These are phyloP conservation scores for Drosophila kambysellisi DNA, from an alignment of 2,888 invertebrate species.

Conservation along the genomic window DNA sequence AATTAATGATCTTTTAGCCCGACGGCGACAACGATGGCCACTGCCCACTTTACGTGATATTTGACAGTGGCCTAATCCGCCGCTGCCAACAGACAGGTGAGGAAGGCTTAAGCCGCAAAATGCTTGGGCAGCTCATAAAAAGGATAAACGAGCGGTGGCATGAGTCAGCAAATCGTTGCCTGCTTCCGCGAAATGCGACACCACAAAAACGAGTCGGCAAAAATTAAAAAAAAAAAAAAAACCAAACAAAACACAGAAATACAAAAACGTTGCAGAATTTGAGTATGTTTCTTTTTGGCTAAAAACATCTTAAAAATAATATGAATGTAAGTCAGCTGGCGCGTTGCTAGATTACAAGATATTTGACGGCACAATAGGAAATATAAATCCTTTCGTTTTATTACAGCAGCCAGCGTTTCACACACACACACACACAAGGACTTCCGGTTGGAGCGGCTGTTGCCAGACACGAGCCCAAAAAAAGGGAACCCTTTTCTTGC, in stretches of 20 bases:
- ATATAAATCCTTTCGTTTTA: conserved; percentile 82
- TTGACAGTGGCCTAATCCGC: conserved; percentile 70
- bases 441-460: conserved; percentile 65
- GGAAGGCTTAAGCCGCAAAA: conserved; percentile 65
- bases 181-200: conserved; percentile 76
- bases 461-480: conserved; percentile 47
- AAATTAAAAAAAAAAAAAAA: conserved; percentile 14
- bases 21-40: conserved; percentile 22
- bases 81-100: conserved; percentile 12
- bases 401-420: conserved; percentile 46
- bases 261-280: conserved; percentile 59
- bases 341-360: conserved; percentile 62
- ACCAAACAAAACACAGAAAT: conserved; percentile 27
- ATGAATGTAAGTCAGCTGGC: conserved; percentile 68
- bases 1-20: conserved; percentile 72
- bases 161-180: conserved; percentile 58
- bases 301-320: conserved; percentile 29
- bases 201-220: conserved; percentile 44
- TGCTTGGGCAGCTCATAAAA: conserved; percentile 62
- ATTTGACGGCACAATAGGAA: conserved; percentile 69
- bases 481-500: conserved; percentile 56
- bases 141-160: conserved; percentile 62
- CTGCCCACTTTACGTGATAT: conserved; percentile 76
- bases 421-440: conserved; percentile 34
- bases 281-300: conserved; percentile 37